Base-by-base conservation (phyloP, 2,113 vertebrate species). In the Ictalurus furcatus region DNA sequence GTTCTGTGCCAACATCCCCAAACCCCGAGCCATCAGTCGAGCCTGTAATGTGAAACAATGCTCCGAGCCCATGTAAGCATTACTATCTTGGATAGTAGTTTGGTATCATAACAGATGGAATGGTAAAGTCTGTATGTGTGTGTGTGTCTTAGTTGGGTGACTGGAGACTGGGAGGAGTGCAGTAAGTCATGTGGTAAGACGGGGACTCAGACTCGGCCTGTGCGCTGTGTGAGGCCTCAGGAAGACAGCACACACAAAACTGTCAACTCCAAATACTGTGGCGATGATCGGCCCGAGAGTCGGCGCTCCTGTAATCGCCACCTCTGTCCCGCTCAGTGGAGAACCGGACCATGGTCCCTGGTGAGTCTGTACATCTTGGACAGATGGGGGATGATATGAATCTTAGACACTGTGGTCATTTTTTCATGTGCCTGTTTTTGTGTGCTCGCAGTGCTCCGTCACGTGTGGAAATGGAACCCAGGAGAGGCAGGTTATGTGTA, bases 391-490 rank as follows among this genome's bases (percentile, higher is more conserved):
- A 28, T 78, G 74, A 80, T 7, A n/a, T 16, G 28, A 58, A 79
- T 52, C 4, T 56, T 69, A 21, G 1, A 16, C 13, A 34, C 30
- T 80, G 28, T 17, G 21, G 3, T 34, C 37, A 21, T 86, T 71
- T 54, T 59, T 34, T 48, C 12, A 81, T 34, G 5, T 65, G 65
- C 19, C 34, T 78, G 78, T 78, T 71, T 69, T 71, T 58, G 28
- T 86, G 52, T 82, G 8, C 54, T 88, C 82, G 37, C 58, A 99
- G 98, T 99, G 98, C 92, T 98, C 98, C 0, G 97, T 97, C 19
- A 97, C 95, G 14, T 99, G 98, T 92, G 97, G 97, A 74, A 97
- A 99, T 0, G 98, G 98, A 82, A 97, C 96, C 0, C 97, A 97
- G 94, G 97, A 98, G 56, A 96, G 98, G 13, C 96, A 97, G 0